Conservation (phyloP, 2,888 invertebrate genomes). For the Aquatica leii region DNA sequence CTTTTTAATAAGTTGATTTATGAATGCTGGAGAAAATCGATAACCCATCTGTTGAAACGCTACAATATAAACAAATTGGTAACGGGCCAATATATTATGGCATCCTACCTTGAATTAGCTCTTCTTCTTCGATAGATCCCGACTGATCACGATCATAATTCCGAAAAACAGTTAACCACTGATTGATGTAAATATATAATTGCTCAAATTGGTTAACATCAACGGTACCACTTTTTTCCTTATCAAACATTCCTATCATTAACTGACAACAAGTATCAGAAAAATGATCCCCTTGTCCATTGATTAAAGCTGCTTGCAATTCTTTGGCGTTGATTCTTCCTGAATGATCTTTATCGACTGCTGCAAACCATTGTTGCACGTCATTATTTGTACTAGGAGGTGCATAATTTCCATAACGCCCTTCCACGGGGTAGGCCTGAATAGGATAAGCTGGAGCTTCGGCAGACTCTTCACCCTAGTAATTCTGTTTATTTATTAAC, state of each 20-base stretch:
- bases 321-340: constrained; percentile 82
- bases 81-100: too few species aligned
- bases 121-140: constrained; percentile 82
- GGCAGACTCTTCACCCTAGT: not conserved
- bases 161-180: constrained; percentile 87
- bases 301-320: constrained; percentile 81
- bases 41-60: constrained; percentile 91
- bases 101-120: constrained; percentile 76
- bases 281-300: constrained; percentile 85
- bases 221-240: constrained; percentile 82
- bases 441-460: constrained; percentile 9
- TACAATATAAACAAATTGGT: constrained; percentile 55
- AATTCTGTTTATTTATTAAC: constrained; percentile 8
- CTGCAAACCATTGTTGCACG: constrained; percentile 82
- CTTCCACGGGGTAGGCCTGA: not conserved
- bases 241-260: constrained; percentile 93
- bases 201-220: constrained; percentile 86
- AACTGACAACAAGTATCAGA: constrained; percentile 84
- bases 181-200: constrained; percentile 86
- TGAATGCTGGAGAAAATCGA: constrained; percentile 80
- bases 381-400: constrained; percentile 64
- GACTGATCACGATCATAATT: constrained; percentile 87
- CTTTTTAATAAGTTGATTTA: constrained; percentile 74
- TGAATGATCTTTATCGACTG: constrained; percentile 85
- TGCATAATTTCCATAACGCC: not conserved